Base-by-base conservation (phyloP, 1,140 invertebrate genomes). In the Musca vetustissima region DNA sequence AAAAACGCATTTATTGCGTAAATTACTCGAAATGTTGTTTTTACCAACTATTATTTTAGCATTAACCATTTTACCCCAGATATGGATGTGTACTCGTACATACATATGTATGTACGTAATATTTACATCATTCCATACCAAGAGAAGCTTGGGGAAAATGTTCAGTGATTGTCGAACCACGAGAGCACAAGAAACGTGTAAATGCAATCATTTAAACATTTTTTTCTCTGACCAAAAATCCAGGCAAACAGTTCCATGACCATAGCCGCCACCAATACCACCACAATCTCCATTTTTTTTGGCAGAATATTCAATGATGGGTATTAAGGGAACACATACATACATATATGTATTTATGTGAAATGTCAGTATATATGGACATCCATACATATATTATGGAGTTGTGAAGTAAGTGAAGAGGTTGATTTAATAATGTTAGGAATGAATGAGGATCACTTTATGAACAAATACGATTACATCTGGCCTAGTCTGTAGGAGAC, bases 151-250 rank as follows among this genome's bases (percentile, higher is more conserved):
- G 19, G 32, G 17, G 21, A 21, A n/a, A 14, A 61, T 64, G 59
- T 32, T 32, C 7, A 19, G 55, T 15, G 55, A 22, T 15, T 57
- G 1, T 48, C 32, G 36, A n/a, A 47, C 22, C 2, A 21, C 24
- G 7, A 36, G 19, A 21, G 36, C 14, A 47, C 7, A 24, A 59
- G 52, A 19, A 64, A 69, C 21, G 64, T 69, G 61, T 69, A 17
- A 66, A 53, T 66, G 68, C 50, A 52, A 69, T 66, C 47, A 66
- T 69, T 69, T 65, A 32, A 69, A 64, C 19, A 66, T 69, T 69
- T 69, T 43, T 43, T n/a, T n/a, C n/a, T n/a, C n/a, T 43, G 36
- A 43, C 36, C 36, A 43, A 43, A 43, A 43, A 43, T 13, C 21
- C 19, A 24, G n/a, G 48, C 53, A n/a, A 24, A 66, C 49, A n/a